Percentiles rank a stretch among this genome's conserved stretches.
Evolutionary conservation across 2,888 invertebrate genomes (phyloP).

Genomic region (Cerceris rybyensis): DNA sequence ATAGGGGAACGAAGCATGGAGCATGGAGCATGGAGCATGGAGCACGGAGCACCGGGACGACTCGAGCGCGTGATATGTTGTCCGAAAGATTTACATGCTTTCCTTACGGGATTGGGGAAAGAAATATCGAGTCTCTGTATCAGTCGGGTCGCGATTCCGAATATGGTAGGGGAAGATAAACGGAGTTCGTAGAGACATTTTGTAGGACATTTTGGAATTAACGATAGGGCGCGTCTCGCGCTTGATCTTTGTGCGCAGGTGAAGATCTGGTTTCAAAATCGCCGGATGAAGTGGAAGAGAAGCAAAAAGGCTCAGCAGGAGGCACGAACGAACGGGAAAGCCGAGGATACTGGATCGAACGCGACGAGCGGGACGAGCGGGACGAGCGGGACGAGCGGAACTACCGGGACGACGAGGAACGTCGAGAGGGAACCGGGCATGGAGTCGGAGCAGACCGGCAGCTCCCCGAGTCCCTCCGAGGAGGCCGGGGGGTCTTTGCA

Average conservation of each 20-base stretch:
- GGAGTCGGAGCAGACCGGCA: constrained; percentile 55
- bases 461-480: constrained; percentile 33
- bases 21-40: constrained; percentile 58
- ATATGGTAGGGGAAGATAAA: not conserved
- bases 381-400: constrained; percentile 64
- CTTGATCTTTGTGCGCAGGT: constrained; percentile 85
- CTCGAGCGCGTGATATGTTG: constrained; percentile 76
- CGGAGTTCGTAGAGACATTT: not conserved
- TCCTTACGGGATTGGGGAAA: constrained; percentile 67
- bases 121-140: constrained; percentile 47
- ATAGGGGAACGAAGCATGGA: constrained; percentile 62
- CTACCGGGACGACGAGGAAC: constrained; percentile 59
- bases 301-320: constrained; percentile 98
- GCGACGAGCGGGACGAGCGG: constrained; percentile 64
- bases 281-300: constrained; percentile 99
- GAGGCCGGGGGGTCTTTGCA: constrained; percentile 71
- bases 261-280: constrained; percentile 99
- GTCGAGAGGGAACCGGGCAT: constrained; percentile 66
- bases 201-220: not conserved
- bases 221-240: too few species aligned
- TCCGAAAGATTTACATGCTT: constrained; percentile 77
- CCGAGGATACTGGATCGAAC: constrained; percentile 78
- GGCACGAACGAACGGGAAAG: constrained; percentile 84
- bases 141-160: constrained; percentile 58
- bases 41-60: constrained; percentile 58